phyloP scores from a whole-genome alignment of 2,113 vertebrate species.

The Pungitius pungitius region DNA sequence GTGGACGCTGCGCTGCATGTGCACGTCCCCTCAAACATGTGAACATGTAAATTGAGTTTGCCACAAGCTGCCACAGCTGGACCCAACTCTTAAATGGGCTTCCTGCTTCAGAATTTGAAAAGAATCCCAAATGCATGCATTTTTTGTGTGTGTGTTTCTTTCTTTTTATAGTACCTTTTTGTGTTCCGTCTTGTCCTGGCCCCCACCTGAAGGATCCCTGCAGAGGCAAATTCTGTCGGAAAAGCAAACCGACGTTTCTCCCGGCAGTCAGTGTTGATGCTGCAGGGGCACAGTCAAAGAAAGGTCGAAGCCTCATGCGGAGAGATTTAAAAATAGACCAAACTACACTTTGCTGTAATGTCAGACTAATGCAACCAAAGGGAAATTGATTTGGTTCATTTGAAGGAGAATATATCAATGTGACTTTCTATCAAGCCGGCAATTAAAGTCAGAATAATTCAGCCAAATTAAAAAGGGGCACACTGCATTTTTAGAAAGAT shows the following conservation, averaged over 20 bases:
- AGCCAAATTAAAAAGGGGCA: background rate
- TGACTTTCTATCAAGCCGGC: conserved; percentile 5
- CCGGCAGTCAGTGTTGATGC: conserved; percentile 30
- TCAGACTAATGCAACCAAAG: conserved; percentile 9
- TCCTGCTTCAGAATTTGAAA: background rate
- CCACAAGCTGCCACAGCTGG: background rate
- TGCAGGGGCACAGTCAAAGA: conserved; percentile 37
- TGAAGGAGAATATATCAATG: background rate
- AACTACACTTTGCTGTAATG: conserved; percentile 21
- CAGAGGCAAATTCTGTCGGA: background rate
- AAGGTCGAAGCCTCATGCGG: conserved; percentile 42
- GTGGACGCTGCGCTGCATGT: background rate
- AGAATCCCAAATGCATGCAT: conserved; percentile 33
- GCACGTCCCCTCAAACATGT: background rate
- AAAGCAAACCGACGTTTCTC: conserved; percentile 20
- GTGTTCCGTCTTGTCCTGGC: background rate
- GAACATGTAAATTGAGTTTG: background rate
- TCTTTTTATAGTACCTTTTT: background rate
- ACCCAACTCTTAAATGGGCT: background rate
- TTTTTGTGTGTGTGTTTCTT: background rate
- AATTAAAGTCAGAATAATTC: background rate
- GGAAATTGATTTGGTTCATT: conserved; percentile 11
- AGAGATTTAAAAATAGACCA: conserved; percentile 37
- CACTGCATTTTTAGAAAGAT: background rate
- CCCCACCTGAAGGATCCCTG: conserved; percentile 25